A percentile compares a stretch with the other conserved stretches of the same genome.
Conservation (phyloP, 2,113 vertebrate genomes). For the Hydrolagus affinis region DNA sequence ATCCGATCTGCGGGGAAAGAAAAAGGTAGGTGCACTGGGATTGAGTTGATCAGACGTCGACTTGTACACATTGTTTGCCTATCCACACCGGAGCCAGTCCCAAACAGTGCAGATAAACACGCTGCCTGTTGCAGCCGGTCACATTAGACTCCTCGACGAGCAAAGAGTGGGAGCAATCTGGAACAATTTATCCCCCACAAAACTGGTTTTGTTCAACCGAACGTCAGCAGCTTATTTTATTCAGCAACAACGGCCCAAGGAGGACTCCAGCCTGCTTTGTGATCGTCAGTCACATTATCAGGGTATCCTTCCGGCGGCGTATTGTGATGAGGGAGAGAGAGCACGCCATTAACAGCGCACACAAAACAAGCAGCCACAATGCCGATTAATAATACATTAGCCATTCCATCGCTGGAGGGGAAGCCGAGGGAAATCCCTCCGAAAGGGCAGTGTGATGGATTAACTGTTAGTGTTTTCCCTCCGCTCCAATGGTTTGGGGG, state of each 20-base stretch:
- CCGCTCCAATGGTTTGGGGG: constrained; percentile 19
- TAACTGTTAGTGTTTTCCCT: constrained; percentile 23
- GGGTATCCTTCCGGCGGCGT: neutral
- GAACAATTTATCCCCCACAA: neutral
- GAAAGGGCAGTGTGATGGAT: constrained; percentile 28
- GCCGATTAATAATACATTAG: constrained; percentile 29
- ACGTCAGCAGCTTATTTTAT: neutral
- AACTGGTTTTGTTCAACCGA: neutral
- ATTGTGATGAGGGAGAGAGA: neutral
- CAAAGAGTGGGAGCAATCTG: neutral
- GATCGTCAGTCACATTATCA: neutral
- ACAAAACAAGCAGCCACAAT: constrained; percentile 20
- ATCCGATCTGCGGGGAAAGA: too few relatives aligned
- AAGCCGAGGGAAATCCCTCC: constrained; percentile 28
- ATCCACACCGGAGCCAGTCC: too few relatives aligned
- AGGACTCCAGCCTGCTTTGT: neutral
- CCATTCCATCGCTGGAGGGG: constrained; percentile 18
- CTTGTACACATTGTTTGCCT: too few relatives aligned
- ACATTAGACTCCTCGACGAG: too few relatives aligned
- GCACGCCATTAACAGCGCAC: neutral
- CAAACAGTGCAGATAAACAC: too few relatives aligned
- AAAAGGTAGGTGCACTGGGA: too few relatives aligned
- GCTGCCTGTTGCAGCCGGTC: too few relatives aligned
- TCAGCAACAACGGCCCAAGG: neutral
- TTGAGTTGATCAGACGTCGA: too few relatives aligned